Evolutionary conservation across 2,113 vertebrate species (phyloP).

Genomic region (Piaya cayana): DNA sequence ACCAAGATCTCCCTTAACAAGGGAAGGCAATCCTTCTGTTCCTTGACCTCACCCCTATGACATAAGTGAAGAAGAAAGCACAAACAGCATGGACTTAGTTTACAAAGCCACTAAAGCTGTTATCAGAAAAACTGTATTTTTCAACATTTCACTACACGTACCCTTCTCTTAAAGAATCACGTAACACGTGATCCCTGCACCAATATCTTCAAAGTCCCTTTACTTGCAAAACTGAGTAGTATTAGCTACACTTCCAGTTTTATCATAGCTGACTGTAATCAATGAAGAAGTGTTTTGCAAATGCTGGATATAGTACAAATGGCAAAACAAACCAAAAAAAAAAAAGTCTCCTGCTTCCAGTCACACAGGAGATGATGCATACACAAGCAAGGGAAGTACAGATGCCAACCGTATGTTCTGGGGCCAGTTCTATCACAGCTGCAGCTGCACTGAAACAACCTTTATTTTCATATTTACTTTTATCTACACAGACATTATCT

Average conservation of each 20-base stretch:
- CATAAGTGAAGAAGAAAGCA: slow-evolving; percentile 33
- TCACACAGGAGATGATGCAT: background rate
- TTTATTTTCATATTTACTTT: background rate
- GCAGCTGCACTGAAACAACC: background rate
- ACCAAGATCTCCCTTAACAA: slow-evolving; percentile 47
- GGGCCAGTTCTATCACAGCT: background rate
- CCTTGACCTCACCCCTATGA: slow-evolving; percentile 35
- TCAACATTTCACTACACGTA: background rate
- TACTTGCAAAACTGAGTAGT: background rate
- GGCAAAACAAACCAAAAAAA: background rate
- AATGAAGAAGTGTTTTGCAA: background rate
- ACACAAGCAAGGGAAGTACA: background rate
- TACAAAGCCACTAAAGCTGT: background rate
- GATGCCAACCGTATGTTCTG: background rate
- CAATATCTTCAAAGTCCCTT: background rate
- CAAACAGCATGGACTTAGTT: background rate
- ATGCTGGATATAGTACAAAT: background rate
- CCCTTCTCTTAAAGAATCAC: background rate
- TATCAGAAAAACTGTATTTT: slow-evolving; percentile 14
- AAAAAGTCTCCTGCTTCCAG: background rate
- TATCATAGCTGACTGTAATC: background rate
- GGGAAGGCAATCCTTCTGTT: slow-evolving; percentile 61
- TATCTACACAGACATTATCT: background rate
- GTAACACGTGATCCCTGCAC: background rate
- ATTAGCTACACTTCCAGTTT: background rate